Evolutionary conservation across 1,140 invertebrate species (phyloP).

Genomic region (Antheraea mylitta): DNA sequence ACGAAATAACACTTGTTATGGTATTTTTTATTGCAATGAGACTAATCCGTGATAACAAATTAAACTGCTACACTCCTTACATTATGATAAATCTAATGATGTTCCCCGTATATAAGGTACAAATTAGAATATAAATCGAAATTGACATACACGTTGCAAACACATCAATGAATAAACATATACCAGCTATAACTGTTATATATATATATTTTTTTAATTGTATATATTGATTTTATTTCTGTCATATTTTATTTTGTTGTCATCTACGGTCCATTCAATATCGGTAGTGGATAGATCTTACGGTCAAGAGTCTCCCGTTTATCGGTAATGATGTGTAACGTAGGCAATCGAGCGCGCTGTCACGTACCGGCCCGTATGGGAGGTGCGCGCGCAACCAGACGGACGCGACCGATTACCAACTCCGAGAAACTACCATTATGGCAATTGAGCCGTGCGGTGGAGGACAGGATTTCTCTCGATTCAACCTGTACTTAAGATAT

Average conservation of each 20-base stretch:
- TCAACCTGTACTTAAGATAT: not conserved
- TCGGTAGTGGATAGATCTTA: not conserved
- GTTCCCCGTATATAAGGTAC: no score
- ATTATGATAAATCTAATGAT: no score
- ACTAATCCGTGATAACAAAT: no score
- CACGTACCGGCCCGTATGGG: constrained; percentile 32
- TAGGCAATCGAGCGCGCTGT: constrained; percentile 24
- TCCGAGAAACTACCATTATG: constrained; percentile 26
- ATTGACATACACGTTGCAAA: no score
- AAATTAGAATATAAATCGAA: no score
- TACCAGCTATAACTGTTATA: no score
- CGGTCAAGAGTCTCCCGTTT: constrained; percentile 15
- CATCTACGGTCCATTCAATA: not conserved
- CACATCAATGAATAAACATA: no score
- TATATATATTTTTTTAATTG: no score
- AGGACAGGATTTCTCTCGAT: constrained; percentile 20
- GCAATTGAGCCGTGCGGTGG: constrained; percentile 14
- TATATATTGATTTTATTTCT: no score
- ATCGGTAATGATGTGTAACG: constrained; percentile 33
- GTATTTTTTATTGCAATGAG: no score
- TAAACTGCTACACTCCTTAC: no score
- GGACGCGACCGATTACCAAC: constrained; percentile 25
- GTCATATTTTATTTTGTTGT: not conserved
- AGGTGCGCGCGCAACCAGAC: constrained; percentile 5
- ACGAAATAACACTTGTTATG: no score